phyloP scores from a whole-genome alignment of 1,140 invertebrate species.

The Procambarus clarkii region DNA sequence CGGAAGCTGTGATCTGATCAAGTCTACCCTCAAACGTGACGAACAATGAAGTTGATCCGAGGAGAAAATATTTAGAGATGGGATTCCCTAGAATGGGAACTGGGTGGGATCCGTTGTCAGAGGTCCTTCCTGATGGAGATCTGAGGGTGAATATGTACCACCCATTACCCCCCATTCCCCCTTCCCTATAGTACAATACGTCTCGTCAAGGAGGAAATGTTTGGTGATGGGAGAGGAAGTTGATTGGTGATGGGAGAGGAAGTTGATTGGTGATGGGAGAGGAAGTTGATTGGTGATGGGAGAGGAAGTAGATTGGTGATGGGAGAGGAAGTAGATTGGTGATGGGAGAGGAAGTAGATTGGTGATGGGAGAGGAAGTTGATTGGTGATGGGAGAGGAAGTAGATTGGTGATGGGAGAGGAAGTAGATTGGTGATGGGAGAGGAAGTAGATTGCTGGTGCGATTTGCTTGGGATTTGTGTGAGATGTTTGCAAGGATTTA shows the following conservation, averaged over 20 bases:
- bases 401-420: too few relatives aligned
- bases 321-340: not conserved
- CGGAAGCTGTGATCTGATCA: not conserved
- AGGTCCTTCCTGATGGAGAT: not conserved
- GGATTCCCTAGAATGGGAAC: not conserved
- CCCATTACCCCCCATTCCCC: not conserved
- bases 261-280: not conserved
- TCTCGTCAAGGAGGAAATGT: slow-evolving; percentile 1
- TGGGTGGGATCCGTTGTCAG: not conserved
- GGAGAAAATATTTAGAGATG: slow-evolving; percentile 4
- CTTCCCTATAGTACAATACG: not conserved
- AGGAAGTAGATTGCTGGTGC: not conserved
- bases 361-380: not conserved
- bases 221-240: not conserved
- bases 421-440: too few relatives aligned
- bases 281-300: too few relatives aligned
- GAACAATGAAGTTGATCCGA: not conserved
- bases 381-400: too few relatives aligned
- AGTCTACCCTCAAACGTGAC: not conserved
- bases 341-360: not conserved
- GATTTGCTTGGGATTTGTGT: not conserved
- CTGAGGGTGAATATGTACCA: not conserved
- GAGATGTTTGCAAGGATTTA: not conserved
- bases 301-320: too few relatives aligned
- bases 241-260: not conserved